phyloP scores from a whole-genome alignment of 2,797 vertebrate species.

The Peromyscus aztecus region DNA sequence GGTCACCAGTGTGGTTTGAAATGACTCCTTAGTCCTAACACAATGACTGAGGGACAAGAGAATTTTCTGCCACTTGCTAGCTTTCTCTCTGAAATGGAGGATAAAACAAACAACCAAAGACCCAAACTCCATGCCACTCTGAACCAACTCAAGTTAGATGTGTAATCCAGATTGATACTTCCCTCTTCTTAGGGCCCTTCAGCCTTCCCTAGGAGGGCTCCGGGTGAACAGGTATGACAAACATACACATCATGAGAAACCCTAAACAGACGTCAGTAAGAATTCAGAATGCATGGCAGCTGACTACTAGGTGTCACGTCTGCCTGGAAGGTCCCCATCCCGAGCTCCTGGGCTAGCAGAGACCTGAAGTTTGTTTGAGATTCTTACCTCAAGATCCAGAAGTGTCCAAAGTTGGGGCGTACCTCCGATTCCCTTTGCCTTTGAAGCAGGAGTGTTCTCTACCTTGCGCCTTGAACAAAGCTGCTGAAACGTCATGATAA shows the following conservation, averaged over 20 bases:
- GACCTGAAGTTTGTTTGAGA: neutral
- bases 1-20: neutral
- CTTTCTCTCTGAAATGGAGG: neutral
- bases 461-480: conserved; percentile 61
- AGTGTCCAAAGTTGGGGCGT: neutral
- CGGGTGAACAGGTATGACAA: neutral
- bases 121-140: neutral
- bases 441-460: conserved; percentile 59
- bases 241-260: neutral
- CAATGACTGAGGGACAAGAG: neutral
- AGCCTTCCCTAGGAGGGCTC: neutral
- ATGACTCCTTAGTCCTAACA: neutral
- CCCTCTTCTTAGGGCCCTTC: neutral
- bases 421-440: conserved; percentile 51
- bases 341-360: neutral
- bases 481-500: conserved; percentile 66
- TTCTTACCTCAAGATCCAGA: conserved; percentile 76
- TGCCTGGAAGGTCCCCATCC: neutral
- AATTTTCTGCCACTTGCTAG: neutral
- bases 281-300: neutral
- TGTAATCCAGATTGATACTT: neutral
- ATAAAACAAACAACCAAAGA: neutral
- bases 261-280: neutral
- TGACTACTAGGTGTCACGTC: neutral
- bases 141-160: neutral